These are phyloP conservation scores for Daubentonia madagascariensis DNA, from an alignment of 2,113 vertebrate species.

Conservation along the genomic window DNA sequence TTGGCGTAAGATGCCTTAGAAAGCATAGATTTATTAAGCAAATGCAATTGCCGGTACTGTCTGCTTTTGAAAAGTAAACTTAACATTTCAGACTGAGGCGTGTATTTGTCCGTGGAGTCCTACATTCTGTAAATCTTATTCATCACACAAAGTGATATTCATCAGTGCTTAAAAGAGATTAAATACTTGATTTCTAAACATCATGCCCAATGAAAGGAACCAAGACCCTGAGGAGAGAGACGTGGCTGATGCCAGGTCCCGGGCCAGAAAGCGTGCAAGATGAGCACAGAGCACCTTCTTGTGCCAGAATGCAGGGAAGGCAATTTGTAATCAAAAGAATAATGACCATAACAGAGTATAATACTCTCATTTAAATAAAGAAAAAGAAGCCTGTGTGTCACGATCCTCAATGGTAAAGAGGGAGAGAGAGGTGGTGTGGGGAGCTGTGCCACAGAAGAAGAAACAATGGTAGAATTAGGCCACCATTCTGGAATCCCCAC, in stretches of 20 bases:
- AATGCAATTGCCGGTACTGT: not conserved
- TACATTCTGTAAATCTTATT: not conserved
- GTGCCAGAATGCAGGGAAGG: not conserved
- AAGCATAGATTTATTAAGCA: not conserved
- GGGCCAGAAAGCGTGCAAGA: too few relatives aligned
- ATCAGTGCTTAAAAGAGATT: not conserved
- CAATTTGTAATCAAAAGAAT: not conserved
- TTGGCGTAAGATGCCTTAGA: not conserved
- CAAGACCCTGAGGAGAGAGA: not conserved
- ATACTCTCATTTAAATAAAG: not conserved
- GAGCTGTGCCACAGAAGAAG: not conserved
- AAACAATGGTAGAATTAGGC: not conserved
- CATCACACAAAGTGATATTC: not conserved
- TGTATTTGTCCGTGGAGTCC: rapidly evolving
- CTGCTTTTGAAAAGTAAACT: too few relatives aligned
- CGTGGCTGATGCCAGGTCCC: too few relatives aligned
- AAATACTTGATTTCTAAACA: not conserved
- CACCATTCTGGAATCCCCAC: too few relatives aligned
- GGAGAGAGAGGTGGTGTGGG: not conserved
- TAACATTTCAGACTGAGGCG: not conserved
- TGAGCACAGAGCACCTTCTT: not conserved
- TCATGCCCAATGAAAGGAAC: not conserved
- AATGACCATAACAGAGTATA: not conserved
- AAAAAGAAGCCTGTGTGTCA: not conserved
- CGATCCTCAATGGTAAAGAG: not conserved